Percentiles rank a stretch among this genome's conserved stretches.
Evolutionary conservation across 2,888 invertebrate genomes (phyloP).

Genomic region (Liposcelis brunnea): DNA sequence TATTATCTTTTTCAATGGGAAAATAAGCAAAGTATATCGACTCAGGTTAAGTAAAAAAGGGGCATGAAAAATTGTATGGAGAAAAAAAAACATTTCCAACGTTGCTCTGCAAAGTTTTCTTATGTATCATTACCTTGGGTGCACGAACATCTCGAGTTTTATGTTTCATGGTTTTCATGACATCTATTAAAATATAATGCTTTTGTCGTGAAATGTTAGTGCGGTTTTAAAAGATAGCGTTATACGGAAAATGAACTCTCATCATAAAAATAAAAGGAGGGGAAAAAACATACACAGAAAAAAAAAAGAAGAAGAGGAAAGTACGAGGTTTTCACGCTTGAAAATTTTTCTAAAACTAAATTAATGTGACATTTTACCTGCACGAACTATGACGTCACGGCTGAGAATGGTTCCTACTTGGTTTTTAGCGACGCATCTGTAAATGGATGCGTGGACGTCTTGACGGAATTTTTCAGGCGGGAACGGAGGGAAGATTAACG

Average conservation of each 20-base stretch:
- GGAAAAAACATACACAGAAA: too few relatives aligned
- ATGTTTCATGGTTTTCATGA: not conserved
- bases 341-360: constrained; percentile 10
- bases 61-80: not conserved
- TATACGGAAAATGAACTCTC: too few relatives aligned
- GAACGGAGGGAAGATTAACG: constrained; percentile 72
- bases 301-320: too few relatives aligned
- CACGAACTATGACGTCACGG: constrained; percentile 71
- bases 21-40: too few relatives aligned
- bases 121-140: not conserved
- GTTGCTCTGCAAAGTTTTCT: not conserved
- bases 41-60: too few relatives aligned
- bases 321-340: not conserved
- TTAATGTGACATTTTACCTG: constrained; percentile 43
- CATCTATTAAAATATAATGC: too few relatives aligned
- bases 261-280: too few relatives aligned
- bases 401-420: constrained; percentile 62
- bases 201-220: too few relatives aligned
- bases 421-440: constrained; percentile 54
- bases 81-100: not conserved
- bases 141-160: not conserved
- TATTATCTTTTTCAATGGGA: too few relatives aligned
- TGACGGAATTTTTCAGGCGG: constrained; percentile 61
- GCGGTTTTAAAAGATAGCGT: too few relatives aligned
- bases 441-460: constrained; percentile 69